These are phyloP conservation scores for Dicroscelio sp. DNA, from an alignment of 2,888 invertebrate species.

Conservation along the genomic window DNA sequence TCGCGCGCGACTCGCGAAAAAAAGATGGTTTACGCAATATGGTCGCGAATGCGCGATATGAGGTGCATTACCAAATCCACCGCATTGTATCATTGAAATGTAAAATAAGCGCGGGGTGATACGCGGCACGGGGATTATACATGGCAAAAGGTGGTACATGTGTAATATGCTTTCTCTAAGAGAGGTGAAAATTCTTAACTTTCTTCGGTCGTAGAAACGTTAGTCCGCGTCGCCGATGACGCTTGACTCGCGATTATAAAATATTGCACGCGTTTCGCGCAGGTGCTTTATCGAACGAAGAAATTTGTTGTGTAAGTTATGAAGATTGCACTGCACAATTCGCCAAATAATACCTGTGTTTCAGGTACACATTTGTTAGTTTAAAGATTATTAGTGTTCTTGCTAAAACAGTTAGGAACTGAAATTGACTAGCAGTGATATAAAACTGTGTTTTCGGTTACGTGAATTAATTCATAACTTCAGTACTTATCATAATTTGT, in stretches of 20 bases:
- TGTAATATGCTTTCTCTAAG: conserved; percentile 88
- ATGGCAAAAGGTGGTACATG: conserved; percentile 81
- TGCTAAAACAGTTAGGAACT: too few relatives aligned
- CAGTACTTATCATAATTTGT: too few relatives aligned
- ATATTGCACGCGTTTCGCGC: conserved; percentile 67
- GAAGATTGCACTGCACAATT: too few relatives aligned
- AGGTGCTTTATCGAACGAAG: conserved; percentile 62
- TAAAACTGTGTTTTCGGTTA: too few relatives aligned
- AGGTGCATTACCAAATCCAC: conserved; percentile 51
- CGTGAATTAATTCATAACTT: too few relatives aligned
- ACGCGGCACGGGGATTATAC: conserved; percentile 46
- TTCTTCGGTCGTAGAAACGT: conserved; percentile 86
- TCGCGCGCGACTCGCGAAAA: conserved; percentile 33
- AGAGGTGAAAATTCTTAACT: conserved; percentile 89
- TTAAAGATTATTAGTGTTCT: too few relatives aligned
- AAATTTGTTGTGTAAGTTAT: conserved; percentile 69
- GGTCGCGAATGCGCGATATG: conserved; percentile 5
- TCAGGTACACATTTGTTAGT: background rate
- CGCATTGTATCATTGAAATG: conserved; percentile 62
- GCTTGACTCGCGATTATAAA: conserved; percentile 76
- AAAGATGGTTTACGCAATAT: conserved; percentile 26
- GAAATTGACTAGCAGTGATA: too few relatives aligned
- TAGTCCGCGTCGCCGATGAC: conserved; percentile 72
- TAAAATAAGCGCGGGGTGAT: conserved; percentile 46
- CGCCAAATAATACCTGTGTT: too few relatives aligned